These are phyloP conservation scores for Pseudomyrmex sp. DNA, from an alignment of 1,140 invertebrate species.

Conservation along the genomic window DNA sequence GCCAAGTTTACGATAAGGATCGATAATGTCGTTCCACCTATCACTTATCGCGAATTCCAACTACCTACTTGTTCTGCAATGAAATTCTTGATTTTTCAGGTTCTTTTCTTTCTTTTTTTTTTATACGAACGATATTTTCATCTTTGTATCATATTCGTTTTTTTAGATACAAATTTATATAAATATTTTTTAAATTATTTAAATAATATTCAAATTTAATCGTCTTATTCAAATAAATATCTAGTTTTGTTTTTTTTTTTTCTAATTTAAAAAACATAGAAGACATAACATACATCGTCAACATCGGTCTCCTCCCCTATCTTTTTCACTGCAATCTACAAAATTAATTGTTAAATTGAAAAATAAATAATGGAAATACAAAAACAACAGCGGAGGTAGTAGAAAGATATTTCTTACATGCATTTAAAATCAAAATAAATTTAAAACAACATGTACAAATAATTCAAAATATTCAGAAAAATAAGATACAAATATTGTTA, in stretches of 20 bases:
- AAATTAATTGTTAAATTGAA: too few relatives aligned
- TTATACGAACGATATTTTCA: neutral
- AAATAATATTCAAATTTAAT: too few relatives aligned
- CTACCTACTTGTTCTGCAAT: slow-evolving; percentile 27
- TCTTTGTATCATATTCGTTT: neutral
- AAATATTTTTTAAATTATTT: neutral
- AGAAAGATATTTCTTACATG: too few relatives aligned
- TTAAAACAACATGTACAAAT: too few relatives aligned
- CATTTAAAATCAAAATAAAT: too few relatives aligned
- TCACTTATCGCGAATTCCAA: slow-evolving; percentile 66
- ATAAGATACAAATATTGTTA: too few relatives aligned
- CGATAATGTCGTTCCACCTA: slow-evolving; percentile 56
- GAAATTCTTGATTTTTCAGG: slow-evolving; percentile 15
- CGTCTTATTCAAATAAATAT: too few relatives aligned
- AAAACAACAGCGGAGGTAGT: too few relatives aligned
- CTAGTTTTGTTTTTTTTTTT: neutral
- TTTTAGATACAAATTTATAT: neutral
- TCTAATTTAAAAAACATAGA: neutral
- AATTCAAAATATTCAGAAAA: too few relatives aligned
- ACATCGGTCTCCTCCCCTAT: neutral
- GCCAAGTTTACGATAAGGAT: slow-evolving; percentile 66
- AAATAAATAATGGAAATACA: too few relatives aligned
- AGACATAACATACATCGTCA: slow-evolving; percentile 43
- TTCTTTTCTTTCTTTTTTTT: neutral
- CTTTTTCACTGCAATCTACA: too few relatives aligned